These are phyloP conservation scores for Furcula furcula DNA, from an alignment of 2,888 invertebrate genomes.

Conservation along the genomic window DNA sequence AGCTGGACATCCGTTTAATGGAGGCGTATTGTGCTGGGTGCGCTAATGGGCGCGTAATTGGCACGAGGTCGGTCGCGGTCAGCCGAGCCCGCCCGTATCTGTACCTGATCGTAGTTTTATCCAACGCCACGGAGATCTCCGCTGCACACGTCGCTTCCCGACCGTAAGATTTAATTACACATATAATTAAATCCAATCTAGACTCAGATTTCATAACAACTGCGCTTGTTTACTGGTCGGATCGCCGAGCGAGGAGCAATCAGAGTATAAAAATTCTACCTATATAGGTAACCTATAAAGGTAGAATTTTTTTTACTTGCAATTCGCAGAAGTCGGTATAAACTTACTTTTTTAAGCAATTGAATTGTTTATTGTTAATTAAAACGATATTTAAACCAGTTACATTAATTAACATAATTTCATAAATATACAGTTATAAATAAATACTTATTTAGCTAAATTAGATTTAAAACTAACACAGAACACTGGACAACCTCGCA, in stretches of 20 bases:
- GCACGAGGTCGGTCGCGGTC: conserved; percentile 64
- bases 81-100: conserved; percentile 26
- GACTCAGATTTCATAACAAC: conserved; percentile 44
- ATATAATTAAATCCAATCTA: conserved; percentile 49
- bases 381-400: too few relatives aligned
- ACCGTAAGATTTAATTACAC: conserved; percentile 54
- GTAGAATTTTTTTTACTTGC: too few relatives aligned
- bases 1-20: conserved; percentile 72
- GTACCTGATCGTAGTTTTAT: conserved; percentile 34
- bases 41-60: conserved; percentile 74
- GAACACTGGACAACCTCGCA: too few relatives aligned
- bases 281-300: too few relatives aligned
- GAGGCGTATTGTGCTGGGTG: conserved; percentile 62
- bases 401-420: too few relatives aligned
- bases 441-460: too few relatives aligned
- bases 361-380: too few relatives aligned
- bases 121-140: conserved; percentile 20
- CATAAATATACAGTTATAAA: too few relatives aligned
- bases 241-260: neutral
- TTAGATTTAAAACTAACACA: too few relatives aligned
- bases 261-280: neutral
- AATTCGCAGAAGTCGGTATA: too few relatives aligned
- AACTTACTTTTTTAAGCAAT: too few relatives aligned
- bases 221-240: conserved; percentile 29
- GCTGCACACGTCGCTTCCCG: conserved; percentile 31